phyloP scores from a whole-genome alignment of 2,797 vertebrate genomes.

The Lacerta agilis region DNA sequence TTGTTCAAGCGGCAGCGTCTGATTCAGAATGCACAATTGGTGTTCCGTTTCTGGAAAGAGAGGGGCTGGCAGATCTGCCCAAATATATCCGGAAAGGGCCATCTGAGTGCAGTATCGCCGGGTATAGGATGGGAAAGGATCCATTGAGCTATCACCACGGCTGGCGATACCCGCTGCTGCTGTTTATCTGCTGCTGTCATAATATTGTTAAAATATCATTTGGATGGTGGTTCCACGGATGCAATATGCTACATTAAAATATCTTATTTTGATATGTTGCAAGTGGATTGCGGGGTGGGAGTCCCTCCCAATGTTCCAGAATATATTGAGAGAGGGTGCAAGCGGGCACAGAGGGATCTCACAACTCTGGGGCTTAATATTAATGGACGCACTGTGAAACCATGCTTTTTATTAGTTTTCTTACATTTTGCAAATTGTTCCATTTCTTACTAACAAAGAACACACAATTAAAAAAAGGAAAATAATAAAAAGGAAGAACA shows the following conservation, averaged over 20 bases:
- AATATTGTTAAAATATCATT: neutral
- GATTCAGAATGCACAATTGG: neutral
- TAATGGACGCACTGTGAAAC: too few species aligned
- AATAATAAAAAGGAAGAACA: too few species aligned
- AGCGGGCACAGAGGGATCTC: too few species aligned
- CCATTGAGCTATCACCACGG: neutral
- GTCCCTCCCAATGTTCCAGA: too few species aligned
- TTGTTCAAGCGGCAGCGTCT: neutral
- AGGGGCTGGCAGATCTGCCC: neutral
- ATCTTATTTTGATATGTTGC: neutral
- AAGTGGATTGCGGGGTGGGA: neutral
- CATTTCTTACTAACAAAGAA: too few species aligned
- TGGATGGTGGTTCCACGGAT: neutral
- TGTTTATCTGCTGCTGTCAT: neutral
- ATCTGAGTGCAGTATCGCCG: neutral
- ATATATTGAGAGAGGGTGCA: too few species aligned
- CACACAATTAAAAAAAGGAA: too few species aligned
- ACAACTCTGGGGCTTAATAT: too few species aligned
- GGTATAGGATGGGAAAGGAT: neutral
- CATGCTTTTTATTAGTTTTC: too few species aligned
- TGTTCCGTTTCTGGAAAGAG: neutral
- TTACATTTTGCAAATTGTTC: too few species aligned
- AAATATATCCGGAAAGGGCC: neutral
- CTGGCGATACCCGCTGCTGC: too few species aligned
- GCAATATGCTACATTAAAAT: neutral